Base-by-base conservation (phyloP, 1,140 invertebrate species). In the Drosophila dunni region DNA sequence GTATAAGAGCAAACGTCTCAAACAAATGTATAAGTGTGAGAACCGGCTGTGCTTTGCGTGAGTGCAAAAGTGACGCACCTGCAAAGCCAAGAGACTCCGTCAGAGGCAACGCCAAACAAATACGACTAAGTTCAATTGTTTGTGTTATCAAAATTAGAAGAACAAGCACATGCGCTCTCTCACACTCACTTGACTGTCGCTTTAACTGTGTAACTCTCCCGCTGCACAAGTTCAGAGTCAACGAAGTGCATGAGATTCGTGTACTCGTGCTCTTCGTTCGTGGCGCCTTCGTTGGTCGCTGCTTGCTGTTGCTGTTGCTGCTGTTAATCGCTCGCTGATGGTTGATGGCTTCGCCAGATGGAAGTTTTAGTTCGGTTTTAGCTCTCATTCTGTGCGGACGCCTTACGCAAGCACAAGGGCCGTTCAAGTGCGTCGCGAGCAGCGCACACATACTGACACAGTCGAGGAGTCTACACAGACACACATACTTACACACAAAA, bases 321-420 rank as follows among this genome's bases (percentile, higher is more conserved):
- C 24, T 29, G 24, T 29, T 29, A 29, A 29, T 29, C 24, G 24
- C 24, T 29, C 24, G 24, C 44, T 60, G 64, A 10, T 40, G 29
- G 75, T 72, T 66, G 51, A 46, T 42, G 57, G 58, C 60, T 60
- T 73, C 45, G 69, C 36, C 73, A 56, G 44, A 61, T 65, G 45
- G 63, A 86, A 68, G 75, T 83, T 88, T 86, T 88, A 88, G 83
- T 88, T 88, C 83, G 84, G 79, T 88, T 88, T 88, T 88, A 88
- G 83, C 83, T 89, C 83, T 88, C 84, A 83, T 89, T 83, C 84
- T 78, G 83, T 78, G 84, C 76, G 84, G 83, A 88, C 84, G 83
- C 78, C 70, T 80, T 36, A 50, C 58, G 62, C 63, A 58, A 74
- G 51, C 45, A 76, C 68, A 50, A 67, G 65, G 46, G 20, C 53